Conservation (phyloP, 2,888 invertebrate genomes). For the Omphaloscelis lunosa region DNA sequence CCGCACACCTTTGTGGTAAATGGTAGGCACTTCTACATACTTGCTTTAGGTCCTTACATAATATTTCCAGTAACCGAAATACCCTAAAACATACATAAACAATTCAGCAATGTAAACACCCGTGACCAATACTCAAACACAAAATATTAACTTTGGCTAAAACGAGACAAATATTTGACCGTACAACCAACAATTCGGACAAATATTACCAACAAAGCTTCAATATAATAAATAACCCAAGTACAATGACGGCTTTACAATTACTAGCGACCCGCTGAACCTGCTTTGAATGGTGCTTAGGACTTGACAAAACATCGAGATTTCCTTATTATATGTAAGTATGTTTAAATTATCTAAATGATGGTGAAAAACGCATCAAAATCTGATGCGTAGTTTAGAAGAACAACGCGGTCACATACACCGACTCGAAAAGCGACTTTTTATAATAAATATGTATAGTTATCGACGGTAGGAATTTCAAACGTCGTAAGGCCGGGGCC, state of each 20-base stretch:
- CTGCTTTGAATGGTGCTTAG: background rate
- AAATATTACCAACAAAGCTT: conserved; percentile 16
- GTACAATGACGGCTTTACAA: background rate
- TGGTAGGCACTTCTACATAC: background rate
- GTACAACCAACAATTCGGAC: conserved; percentile 23
- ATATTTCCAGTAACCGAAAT: conserved; percentile 3
- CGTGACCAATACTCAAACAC: conserved; percentile 37
- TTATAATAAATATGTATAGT: too few species aligned
- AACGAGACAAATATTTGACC: conserved; percentile 36
- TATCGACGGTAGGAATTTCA: too few species aligned
- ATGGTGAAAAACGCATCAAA: too few species aligned
- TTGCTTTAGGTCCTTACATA: background rate
- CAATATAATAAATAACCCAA: conserved; percentile 4
- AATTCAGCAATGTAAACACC: conserved; percentile 31
- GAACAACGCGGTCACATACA: too few species aligned
- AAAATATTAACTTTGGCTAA: conserved; percentile 35
- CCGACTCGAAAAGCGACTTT: too few species aligned
- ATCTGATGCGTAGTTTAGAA: too few species aligned
- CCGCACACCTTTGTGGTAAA: too few species aligned
- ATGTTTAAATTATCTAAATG: too few species aligned
- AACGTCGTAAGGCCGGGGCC: too few species aligned
- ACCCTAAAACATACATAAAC: conserved; percentile 16
- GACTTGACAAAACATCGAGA: background rate
- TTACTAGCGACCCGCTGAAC: too few species aligned
- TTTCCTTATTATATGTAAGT: too few species aligned